Base-by-base conservation (phyloP, 2,113 vertebrate species). In the Orcinus orca region DNA sequence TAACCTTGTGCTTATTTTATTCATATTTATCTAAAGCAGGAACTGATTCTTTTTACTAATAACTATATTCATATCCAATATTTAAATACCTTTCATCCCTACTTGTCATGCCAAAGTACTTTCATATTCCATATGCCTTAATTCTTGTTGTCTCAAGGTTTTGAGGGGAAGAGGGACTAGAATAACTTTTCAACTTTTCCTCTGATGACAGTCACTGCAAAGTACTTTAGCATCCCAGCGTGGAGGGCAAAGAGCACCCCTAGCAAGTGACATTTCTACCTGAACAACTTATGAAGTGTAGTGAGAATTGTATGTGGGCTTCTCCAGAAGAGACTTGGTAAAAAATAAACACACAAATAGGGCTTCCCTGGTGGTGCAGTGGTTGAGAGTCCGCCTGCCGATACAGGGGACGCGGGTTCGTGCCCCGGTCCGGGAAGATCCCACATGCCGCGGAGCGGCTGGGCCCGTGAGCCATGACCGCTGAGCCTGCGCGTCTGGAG, bases 1-100 rank as follows among this genome's bases (percentile, higher is more conserved):
- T 81, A 88, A 36, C 14, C 33, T n/a, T 73, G 5, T 47, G 25
- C 60, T 93, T 89, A 41, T 11, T 92, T 95, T 67, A 71, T 87
- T 86, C 87, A 36, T 71, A 25, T 82, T 84, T 80, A 77, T 76
- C 36, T 44, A 90, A 76, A 47, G 67, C 8, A 88, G 73, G 3
- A 93, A 65, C 29, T 53, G 67, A 67, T 93, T 88, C 70, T 88
- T 90, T 91, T 90, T 58, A 73, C 53, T 53, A 81, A 89, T 50
- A 86, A 83, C 25, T 84, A 62, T 41, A 62, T 80, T 68, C 33
- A 71, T 81, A 58, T 50, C 31, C 6, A 38, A 60, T n/a, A 68
- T 87, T 60, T 71, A 73, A 95, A 74, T 73, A 1, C 47, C 26
- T 90, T 92, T 95, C 36, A 50, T 81, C 14, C 5, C 11, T 33